Conservation (phyloP, 2,797 vertebrate species). For the Sebastes cheni region DNA sequence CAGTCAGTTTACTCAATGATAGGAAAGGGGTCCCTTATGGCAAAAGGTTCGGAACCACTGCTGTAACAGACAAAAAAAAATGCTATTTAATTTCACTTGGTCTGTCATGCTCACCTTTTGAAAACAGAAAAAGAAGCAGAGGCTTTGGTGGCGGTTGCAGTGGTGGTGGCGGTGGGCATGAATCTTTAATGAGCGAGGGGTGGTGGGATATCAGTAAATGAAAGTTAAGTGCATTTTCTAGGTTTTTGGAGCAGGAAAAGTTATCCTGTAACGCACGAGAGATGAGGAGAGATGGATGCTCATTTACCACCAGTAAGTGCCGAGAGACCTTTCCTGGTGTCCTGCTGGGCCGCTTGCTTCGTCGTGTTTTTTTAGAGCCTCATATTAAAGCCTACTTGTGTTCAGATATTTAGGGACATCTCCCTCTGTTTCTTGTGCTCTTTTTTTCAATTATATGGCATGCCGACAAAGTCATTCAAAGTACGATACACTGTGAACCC, state of each 20-base stretch:
- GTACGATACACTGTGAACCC: background rate
- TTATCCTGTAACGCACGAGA: slow-evolving; percentile 45
- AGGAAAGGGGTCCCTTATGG: too few relatives aligned
- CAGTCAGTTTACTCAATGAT: too few relatives aligned
- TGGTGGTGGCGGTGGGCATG: slow-evolving; percentile 32
- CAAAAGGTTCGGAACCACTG: too few relatives aligned
- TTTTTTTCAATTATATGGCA: background rate
- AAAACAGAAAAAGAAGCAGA: slow-evolving; percentile 7
- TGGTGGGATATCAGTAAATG: slow-evolving; percentile 66
- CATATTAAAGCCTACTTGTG: slow-evolving; percentile 67
- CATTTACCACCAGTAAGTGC: slow-evolving; percentile 55
- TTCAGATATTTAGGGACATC: slow-evolving; percentile 37
- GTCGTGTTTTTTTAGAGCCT: slow-evolving; percentile 62
- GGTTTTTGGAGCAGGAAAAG: slow-evolving; percentile 73
- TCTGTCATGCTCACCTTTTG: slow-evolving; percentile 35
- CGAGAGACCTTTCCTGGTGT: slow-evolving; percentile 54
- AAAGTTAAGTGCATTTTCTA: slow-evolving; percentile 73
- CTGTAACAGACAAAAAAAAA: background rate
- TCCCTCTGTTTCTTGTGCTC: slow-evolving; percentile 17
- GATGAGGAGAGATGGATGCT: slow-evolving; percentile 48
- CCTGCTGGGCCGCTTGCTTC: slow-evolving; percentile 56
- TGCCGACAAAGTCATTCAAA: slow-evolving; percentile 4
- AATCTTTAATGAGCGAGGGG: slow-evolving; percentile 70
- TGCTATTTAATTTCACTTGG: background rate
- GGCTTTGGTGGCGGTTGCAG: slow-evolving; percentile 5